phyloP scores from a whole-genome alignment of 2,113 vertebrate species.

The Clupea harengus region DNA sequence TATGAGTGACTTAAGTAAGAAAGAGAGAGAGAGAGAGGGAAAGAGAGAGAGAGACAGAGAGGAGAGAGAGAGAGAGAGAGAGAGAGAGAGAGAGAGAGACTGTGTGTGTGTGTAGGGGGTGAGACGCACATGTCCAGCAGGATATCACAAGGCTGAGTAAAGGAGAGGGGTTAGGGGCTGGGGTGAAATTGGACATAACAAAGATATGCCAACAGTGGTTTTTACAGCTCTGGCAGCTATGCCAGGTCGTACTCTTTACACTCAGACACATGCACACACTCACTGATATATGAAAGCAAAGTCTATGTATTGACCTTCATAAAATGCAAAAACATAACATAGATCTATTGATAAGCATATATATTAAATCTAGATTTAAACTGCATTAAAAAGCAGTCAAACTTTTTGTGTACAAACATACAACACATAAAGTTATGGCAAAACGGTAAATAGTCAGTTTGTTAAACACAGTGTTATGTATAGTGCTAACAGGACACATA shows the following conservation, averaged over 20 bases:
- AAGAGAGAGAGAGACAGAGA: background rate
- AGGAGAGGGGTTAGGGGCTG: background rate
- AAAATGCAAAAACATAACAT: background rate
- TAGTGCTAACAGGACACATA: background rate
- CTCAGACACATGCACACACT: background rate
- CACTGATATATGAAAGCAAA: background rate
- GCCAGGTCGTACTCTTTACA: background rate
- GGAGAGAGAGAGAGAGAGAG: background rate
- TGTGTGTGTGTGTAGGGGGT: background rate
- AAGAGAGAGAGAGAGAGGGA: slow-evolving; percentile 46
- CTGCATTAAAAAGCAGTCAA: background rate
- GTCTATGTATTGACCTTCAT: background rate
- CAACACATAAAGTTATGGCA: no score
- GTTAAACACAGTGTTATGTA: background rate
- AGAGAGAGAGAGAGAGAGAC: background rate
- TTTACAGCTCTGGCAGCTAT: slow-evolving; percentile 19
- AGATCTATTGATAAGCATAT: background rate
- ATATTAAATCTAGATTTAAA: background rate
- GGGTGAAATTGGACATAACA: background rate
- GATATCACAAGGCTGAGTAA: background rate
- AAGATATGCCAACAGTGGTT: slow-evolving; percentile 11
- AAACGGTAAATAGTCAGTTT: background rate
- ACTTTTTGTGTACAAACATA: background rate
- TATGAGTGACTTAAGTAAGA: slow-evolving; percentile 69
- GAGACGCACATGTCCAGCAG: background rate